phyloP scores from a whole-genome alignment of 2,888 invertebrate species.

The Ernsta delagoae region DNA sequence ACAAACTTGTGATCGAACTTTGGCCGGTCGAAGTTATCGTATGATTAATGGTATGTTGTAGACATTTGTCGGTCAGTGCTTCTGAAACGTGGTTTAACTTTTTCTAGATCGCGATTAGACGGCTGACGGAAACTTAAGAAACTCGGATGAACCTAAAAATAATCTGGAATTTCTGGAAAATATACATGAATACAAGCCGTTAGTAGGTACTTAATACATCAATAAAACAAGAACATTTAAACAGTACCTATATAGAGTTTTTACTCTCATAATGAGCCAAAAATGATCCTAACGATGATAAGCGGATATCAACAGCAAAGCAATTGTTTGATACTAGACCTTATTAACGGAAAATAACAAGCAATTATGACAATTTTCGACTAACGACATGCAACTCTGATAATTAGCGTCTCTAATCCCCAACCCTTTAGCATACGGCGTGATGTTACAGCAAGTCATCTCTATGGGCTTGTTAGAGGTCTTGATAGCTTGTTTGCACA shows the following conservation, averaged over 20 bases:
- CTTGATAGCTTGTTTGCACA: conserved; percentile 3
- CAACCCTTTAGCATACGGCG: conserved; percentile 62
- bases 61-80: conserved; percentile 30
- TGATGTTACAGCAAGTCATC: conserved; percentile 64
- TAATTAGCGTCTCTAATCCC: conserved; percentile 75
- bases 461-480: conserved; percentile 37
- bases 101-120: not conserved
- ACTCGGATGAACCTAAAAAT: no score
- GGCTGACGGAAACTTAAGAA: no score
- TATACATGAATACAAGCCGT: no score
- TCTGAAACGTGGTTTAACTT: conserved; percentile 44
- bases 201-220: no score
- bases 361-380: conserved; percentile 60
- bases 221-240: no score
- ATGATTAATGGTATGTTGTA: conserved; percentile 26
- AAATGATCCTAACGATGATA: no score
- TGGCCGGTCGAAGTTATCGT: conserved; percentile 26
- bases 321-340: not conserved
- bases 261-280: no score
- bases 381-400: conserved; percentile 40
- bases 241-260: no score
- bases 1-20: conserved; percentile 39
- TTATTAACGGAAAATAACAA: conserved; percentile 51
- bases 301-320: not conserved
- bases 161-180: no score